phyloP scores from a whole-genome alignment of 2,113 vertebrate genomes.

The Petrocephalus zakoni region DNA sequence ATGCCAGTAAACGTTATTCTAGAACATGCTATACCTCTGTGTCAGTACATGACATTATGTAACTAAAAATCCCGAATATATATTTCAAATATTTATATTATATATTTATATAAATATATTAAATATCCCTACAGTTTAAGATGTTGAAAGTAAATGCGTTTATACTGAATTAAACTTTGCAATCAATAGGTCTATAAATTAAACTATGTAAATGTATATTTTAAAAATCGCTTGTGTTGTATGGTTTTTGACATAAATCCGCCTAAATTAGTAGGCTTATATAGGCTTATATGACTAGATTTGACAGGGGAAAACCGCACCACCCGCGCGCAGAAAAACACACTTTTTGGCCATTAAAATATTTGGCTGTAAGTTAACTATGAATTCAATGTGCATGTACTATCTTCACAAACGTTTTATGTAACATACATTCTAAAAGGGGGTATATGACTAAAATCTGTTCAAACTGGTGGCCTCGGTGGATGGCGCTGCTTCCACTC shows the following conservation, averaged over 20 bases:
- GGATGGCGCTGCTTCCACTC: neutral
- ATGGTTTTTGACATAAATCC: neutral
- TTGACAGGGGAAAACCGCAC: neutral
- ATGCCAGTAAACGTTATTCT: no score
- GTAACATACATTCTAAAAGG: no score
- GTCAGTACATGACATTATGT: no score
- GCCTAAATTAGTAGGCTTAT: neutral
- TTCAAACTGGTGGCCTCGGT: neutral
- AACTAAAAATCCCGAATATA: no score
- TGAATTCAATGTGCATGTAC: no score
- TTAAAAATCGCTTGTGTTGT: neutral
- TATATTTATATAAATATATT: no score
- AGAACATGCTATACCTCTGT: no score
- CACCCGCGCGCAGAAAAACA: neutral
- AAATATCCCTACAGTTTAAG: no score
- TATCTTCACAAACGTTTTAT: no score
- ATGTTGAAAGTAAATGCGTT: no score
- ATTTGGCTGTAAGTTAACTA: neutral
- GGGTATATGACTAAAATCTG: no score
- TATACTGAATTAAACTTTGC: neutral
- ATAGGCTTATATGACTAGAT: neutral
- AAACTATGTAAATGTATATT: neutral
- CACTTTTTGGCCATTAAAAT: neutral
- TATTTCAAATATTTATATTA: no score
- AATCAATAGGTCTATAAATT: neutral